Percentiles rank a stretch among this genome's conserved stretches.
Conservation (phyloP, 2,797 vertebrate species). For the Microctenopoma stevenorrisi region DNA sequence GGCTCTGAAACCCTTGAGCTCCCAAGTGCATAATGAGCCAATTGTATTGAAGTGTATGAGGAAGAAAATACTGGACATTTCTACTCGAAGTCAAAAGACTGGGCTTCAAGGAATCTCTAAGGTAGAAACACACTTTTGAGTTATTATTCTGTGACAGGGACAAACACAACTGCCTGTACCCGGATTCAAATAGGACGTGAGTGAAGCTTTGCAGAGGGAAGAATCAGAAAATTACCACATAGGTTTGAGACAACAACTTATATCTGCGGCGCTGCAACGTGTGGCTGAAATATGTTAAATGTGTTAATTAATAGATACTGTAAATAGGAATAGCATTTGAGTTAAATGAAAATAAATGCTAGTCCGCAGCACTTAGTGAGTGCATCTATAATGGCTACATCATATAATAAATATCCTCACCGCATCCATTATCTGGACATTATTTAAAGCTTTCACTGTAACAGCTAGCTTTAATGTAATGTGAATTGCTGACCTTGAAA, state of each 20-base stretch:
- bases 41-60: constrained; percentile 55
- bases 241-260: constrained; percentile 12
- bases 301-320: constrained; percentile 38
- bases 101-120: constrained; percentile 41
- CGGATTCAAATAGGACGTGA: constrained; percentile 1
- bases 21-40: constrained; percentile 67
- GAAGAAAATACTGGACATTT: constrained; percentile 27
- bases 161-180: constrained; percentile 15
- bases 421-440: constrained; percentile 43
- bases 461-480: constrained; percentile 46
- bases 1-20: constrained; percentile 54
- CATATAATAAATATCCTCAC: constrained; percentile 34
- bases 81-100: constrained; percentile 33
- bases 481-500: constrained; percentile 66
- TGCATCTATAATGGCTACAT: not conserved
- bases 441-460: constrained; percentile 55
- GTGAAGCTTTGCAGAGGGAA: constrained; percentile 11
- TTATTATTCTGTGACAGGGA: constrained; percentile 19
- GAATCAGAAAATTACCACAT: constrained; percentile 6
- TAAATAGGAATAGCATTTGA: constrained; percentile 32
- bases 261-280: constrained; percentile 7
- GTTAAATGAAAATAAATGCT: constrained; percentile 21
- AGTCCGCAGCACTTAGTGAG: constrained; percentile 34
- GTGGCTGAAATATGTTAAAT: constrained; percentile 6
- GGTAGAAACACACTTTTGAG: constrained; percentile 23